phyloP scores from a whole-genome alignment of 2,113 vertebrate species.

The Ciconia stormi region DNA sequence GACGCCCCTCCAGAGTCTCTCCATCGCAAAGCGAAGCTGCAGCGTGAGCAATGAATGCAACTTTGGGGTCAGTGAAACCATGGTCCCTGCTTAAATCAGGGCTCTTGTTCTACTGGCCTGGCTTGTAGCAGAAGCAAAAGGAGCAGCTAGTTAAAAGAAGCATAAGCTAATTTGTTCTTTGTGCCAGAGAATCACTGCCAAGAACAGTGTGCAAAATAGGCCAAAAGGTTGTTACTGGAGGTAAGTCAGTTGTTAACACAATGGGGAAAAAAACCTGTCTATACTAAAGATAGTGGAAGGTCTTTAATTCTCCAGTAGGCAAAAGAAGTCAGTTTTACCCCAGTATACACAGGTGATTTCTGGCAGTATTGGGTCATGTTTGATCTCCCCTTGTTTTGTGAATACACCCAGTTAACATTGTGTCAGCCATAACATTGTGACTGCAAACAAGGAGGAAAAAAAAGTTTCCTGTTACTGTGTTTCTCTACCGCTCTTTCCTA shows the following conservation, averaged over 20 bases:
- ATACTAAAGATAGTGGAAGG: not conserved
- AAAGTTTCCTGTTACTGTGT: not conserved
- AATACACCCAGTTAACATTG: not conserved
- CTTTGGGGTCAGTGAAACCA: not conserved
- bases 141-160: not conserved
- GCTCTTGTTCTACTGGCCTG: not conserved
- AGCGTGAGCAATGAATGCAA: not conserved
- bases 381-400: not conserved
- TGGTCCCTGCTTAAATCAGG: not conserved
- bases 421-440: not conserved
- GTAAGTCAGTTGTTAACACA: not conserved
- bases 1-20: not conserved
- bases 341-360: not conserved
- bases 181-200: not conserved
- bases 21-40: not conserved
- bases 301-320: not conserved
- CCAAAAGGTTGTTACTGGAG: not conserved
- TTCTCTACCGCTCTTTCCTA: not conserved
- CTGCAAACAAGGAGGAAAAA: not conserved
- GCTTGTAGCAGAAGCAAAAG: not conserved
- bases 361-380: not conserved
- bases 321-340: not conserved
- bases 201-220: not conserved
- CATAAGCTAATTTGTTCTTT: not conserved
- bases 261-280: rapidly evolving